Evolutionary conservation across 2,888 invertebrate species (phyloP).

Genomic region (Ormia ochracea): DNA sequence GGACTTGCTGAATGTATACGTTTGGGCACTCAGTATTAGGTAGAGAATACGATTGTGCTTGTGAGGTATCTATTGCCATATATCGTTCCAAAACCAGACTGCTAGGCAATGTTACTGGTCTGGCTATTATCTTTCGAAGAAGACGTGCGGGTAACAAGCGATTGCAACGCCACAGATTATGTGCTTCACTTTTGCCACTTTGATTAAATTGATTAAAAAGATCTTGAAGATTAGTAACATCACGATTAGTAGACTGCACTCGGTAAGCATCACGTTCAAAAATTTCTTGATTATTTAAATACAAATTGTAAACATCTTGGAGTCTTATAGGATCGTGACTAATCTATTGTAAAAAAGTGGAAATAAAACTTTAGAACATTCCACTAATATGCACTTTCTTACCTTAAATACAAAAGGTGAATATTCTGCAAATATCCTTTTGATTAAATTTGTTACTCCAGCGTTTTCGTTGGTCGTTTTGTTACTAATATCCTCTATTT

Average conservation of each 20-base stretch:
- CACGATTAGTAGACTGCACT: slow-evolving; percentile 74
- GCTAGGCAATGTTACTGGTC: slow-evolving; percentile 84
- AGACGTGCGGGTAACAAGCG: slow-evolving; percentile 85
- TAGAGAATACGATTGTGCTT: slow-evolving; percentile 82
- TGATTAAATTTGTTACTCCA: neutral
- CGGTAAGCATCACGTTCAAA: slow-evolving; percentile 83
- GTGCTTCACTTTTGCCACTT: slow-evolving; percentile 65
- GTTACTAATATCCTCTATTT: slow-evolving; percentile 21
- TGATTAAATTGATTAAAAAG: slow-evolving; percentile 74
- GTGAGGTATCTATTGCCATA: slow-evolving; percentile 84
- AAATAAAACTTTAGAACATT: neutral
- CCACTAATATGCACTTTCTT: slow-evolving; percentile 36
- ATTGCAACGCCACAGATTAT: slow-evolving; percentile 82
- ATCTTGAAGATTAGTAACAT: slow-evolving; percentile 75
- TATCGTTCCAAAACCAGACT: slow-evolving; percentile 88
- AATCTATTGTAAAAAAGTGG: slow-evolving; percentile 77
- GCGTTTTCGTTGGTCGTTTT: neutral
- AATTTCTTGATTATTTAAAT: slow-evolving; percentile 79
- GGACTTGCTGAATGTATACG: slow-evolving; percentile 85
- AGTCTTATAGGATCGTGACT: slow-evolving; percentile 79
- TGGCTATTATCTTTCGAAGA: slow-evolving; percentile 84
- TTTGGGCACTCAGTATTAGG: slow-evolving; percentile 90
- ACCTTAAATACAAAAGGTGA: slow-evolving; percentile 80
- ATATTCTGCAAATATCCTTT: slow-evolving; percentile 65
- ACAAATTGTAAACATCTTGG: slow-evolving; percentile 79